These are phyloP conservation scores for Salminus brasiliensis DNA, from an alignment of 2,113 vertebrate genomes.

Conservation along the genomic window DNA sequence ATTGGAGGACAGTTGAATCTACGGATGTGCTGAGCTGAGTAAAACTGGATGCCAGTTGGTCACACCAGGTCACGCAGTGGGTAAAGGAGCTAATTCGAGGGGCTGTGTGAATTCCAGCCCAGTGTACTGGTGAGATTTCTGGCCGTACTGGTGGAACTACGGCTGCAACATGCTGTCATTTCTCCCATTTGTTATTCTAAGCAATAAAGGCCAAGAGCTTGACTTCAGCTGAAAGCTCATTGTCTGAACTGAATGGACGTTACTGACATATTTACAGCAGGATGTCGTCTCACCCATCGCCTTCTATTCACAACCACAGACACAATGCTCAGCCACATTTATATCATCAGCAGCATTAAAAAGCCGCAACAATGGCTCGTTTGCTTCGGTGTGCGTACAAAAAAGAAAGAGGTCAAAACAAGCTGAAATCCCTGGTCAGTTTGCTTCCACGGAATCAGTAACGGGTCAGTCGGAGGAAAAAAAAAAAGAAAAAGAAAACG, in stretches of 20 bases:
- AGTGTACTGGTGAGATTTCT: too few species aligned
- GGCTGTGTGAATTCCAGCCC: too few species aligned
- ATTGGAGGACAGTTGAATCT: too few species aligned
- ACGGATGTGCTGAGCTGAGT: too few species aligned
- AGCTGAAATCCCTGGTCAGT: constrained; percentile 64
- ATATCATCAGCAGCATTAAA: constrained; percentile 76
- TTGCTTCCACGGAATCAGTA: constrained; percentile 60
- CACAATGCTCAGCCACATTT: constrained; percentile 69
- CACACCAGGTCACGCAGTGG: too few species aligned
- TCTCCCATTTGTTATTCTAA: not conserved
- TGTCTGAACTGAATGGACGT: constrained; percentile 52
- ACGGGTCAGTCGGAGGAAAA: constrained; percentile 52
- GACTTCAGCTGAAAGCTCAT: not conserved
- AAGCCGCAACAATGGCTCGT: constrained; percentile 65
- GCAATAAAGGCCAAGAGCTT: constrained; percentile 14
- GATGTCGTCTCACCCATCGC: constrained; percentile 64
- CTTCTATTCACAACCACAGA: constrained; percentile 69
- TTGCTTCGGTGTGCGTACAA: constrained; percentile 60
- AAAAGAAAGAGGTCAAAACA: constrained; percentile 53
- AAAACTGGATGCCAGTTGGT: too few species aligned
- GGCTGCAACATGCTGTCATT: too few species aligned
- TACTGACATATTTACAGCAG: constrained; percentile 76
- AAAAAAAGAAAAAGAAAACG: too few species aligned
- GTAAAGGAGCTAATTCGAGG: too few species aligned
- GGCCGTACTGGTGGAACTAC: too few species aligned